These are phyloP conservation scores for Pimephales promelas DNA, from an alignment of 2,113 vertebrate genomes.

Conservation along the genomic window DNA sequence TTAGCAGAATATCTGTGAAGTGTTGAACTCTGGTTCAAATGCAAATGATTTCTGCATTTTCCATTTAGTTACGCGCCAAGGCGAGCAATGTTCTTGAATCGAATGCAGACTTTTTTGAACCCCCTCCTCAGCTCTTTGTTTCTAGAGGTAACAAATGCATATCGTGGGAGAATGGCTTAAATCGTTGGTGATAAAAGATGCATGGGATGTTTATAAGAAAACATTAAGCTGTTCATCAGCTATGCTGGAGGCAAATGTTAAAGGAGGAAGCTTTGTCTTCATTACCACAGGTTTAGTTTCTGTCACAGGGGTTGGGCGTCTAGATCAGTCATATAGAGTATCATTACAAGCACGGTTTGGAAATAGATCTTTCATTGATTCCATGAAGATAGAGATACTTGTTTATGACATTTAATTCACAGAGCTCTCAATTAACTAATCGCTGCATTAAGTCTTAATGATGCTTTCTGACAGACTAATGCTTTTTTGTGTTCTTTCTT, in stretches of 20 bases:
- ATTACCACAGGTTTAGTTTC: constrained; percentile 55
- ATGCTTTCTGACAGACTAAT: background rate
- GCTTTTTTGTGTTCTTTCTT: background rate
- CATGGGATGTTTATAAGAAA: constrained; percentile 55
- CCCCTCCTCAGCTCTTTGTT: background rate
- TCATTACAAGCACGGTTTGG: constrained; percentile 44
- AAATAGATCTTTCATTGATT: constrained; percentile 52
- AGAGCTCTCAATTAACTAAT: constrained; percentile 37
- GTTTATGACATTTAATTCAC: constrained; percentile 25
- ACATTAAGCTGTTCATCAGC: constrained; percentile 54
- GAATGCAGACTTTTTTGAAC: background rate
- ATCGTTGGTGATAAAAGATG: constrained; percentile 46
- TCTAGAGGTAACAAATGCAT: constrained; percentile 25
- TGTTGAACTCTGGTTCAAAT: background rate
- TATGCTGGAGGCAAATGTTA: constrained; percentile 45
- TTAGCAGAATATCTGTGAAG: background rate
- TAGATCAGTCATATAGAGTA: constrained; percentile 50
- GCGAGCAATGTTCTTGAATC: constrained; percentile 1
- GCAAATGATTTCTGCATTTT: constrained; percentile 12
- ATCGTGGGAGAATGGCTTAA: constrained; percentile 23
- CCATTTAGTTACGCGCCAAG: background rate
- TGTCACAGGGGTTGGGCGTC: constrained; percentile 32
- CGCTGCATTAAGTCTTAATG: constrained; percentile 23
- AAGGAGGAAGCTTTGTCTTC: constrained; percentile 53
- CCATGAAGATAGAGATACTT: constrained; percentile 9